Base-by-base conservation (phyloP, 2,797 vertebrate genomes). In the Mus minutoides region DNA sequence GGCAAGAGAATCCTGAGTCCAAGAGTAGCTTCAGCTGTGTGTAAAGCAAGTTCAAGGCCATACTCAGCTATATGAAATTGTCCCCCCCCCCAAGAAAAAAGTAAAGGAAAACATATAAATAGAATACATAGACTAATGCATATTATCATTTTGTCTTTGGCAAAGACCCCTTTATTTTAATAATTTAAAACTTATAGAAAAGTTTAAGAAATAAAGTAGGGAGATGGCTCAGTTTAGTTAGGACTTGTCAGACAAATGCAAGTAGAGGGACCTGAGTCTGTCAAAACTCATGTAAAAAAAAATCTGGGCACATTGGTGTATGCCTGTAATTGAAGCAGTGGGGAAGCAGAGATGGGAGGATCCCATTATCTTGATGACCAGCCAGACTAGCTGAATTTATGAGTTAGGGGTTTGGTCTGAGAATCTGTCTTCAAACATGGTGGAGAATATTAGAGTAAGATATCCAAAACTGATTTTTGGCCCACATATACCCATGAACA, bases 171-270 rank as follows among this genome's bases (percentile, higher is more conserved):
- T 34, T 29, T 73, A 56, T 71, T 58, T 82, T 82, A 82, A 75
- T 88, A 71, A 69, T 95, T 94, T 82, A 40, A 89, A 85, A 82
- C 54, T 75, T 94, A 69, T 0, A 91, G 71, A 54, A 80, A 79
- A 56, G 49, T 80, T 80, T 56, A 80, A 56, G 10, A 56, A 56
- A 34, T 37, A 56, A 52, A 52, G 6, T 49, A 19, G 62, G 82
- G 12, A 82, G 22, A n/a, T 60, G 4, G 54, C 79, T 60, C 56
- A 60, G 11, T 40, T 52, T 83, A 40, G 6, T 82, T 37, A 37
- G 54, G 79, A 22, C 54, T 58, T 58, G 21, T 37, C 24, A 54
- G 31, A 54, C 49, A 54, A n/a, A n/a, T 62, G 24, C n/a, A 83
- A 62, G 19, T 83, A 62, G 16, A 62, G 24, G n/a, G 14, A 83